Percentiles rank a stretch among this genome's conserved stretches.
Evolutionary conservation across 2,113 vertebrate genomes (phyloP).

Genomic region (Cathartes aura): DNA sequence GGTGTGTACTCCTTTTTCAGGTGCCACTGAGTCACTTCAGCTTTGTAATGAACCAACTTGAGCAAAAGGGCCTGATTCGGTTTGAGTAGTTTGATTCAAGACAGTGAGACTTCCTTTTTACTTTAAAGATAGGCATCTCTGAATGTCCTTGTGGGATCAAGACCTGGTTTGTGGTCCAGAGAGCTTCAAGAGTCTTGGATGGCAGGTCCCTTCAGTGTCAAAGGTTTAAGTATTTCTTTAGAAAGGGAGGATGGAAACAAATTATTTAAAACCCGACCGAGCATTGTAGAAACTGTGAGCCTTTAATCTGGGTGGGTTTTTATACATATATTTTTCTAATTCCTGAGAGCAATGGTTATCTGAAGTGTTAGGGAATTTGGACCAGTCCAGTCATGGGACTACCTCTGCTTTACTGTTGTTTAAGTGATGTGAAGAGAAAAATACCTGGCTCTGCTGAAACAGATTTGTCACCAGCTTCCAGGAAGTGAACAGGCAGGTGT

Average conservation of each 20-base stretch:
- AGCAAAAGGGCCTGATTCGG: background rate
- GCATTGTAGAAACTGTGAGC: background rate
- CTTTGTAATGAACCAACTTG: background rate
- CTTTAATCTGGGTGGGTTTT: slow-evolving; percentile 30
- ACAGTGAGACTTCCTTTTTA: background rate
- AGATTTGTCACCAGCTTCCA: background rate
- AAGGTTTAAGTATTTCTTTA: background rate
- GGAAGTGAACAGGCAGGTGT: background rate
- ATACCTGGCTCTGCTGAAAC: background rate
- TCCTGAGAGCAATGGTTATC: background rate
- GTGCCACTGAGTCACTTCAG: background rate
- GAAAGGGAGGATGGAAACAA: background rate
- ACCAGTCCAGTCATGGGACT: background rate
- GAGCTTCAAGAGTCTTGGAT: background rate
- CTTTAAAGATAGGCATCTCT: background rate
- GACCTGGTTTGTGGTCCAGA: background rate
- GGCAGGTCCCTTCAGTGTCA: background rate
- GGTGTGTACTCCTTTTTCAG: background rate
- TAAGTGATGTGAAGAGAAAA: background rate
- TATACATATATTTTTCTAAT: slow-evolving; percentile 60
- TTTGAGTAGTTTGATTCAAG: background rate
- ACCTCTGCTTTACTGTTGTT: background rate
- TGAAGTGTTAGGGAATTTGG: background rate
- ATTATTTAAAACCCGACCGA: background rate
- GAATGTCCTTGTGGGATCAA: background rate